These are phyloP conservation scores for Uloborus diversus DNA, from an alignment of 1,140 invertebrate genomes.

Conservation along the genomic window DNA sequence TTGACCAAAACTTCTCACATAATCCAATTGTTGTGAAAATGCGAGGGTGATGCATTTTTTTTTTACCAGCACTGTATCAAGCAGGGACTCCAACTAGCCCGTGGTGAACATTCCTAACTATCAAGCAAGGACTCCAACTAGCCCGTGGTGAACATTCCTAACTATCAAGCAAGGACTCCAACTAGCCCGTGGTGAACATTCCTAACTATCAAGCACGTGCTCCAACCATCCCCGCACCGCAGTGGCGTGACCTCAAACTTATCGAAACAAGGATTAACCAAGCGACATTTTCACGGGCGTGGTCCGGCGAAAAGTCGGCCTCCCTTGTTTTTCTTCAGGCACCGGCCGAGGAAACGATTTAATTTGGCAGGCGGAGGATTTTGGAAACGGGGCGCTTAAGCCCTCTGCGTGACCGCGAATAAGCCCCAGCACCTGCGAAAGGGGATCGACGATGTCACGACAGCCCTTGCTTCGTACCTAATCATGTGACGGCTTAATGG, in stretches of 20 bases:
- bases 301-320: not conserved
- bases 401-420: not conserved
- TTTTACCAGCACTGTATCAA: no score
- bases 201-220: no score
- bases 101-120: no score
- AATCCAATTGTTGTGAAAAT: no score
- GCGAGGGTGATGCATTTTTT: no score
- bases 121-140: no score
- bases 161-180: no score
- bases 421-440: not conserved
- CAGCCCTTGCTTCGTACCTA: not conserved
- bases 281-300: not conserved
- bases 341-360: not conserved
- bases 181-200: no score
- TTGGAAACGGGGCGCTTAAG: not conserved
- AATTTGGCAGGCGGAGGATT: not conserved
- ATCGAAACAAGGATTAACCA: not conserved
- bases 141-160: no score
- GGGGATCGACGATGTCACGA: not conserved
- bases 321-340: not conserved
- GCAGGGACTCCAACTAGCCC: no score
- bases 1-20: no score
- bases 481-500: not conserved
- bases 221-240: no score
- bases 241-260: not conserved